Base-by-base conservation (phyloP, 2,888 invertebrate species). In the Agriopis marginaria region DNA sequence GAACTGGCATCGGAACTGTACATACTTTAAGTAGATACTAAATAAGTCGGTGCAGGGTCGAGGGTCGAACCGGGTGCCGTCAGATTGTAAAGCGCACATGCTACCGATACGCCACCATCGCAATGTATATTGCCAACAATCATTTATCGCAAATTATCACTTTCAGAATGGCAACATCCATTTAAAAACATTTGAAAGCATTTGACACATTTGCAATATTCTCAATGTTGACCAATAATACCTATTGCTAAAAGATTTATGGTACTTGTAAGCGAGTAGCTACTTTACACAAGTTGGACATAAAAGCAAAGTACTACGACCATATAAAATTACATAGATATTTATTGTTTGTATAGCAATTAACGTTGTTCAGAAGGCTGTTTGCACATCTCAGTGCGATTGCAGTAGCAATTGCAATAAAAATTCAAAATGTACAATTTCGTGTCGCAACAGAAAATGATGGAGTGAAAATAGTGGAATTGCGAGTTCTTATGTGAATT, bases 331-430 rank as follows among this genome's bases (percentile, higher is more conserved):
- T 45, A 69, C 64, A 59, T 45, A 45, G 11, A 10, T 62, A 45
- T 62, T 62, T 62, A 54, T 47, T 68, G 56, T 69, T 69, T 65
- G 69, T 64, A 47, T 65, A 56, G 64, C 69, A 45, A 65, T 69
- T 69, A 69, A 60, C 12, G 45, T 32, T 50, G 50, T 55, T 42
- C n/a, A 60, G 23, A 60, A 42, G 23, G 45, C 42, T 59, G 63
- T 63, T 54, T 65, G 56, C 47, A 65, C 55, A 69, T 39, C 50
- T n/a, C 8, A 10, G 40, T 47, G 58, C 6, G 10, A 60, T 68
- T 68, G 64, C 63, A 55, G 60, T 64, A 59, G 62, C 56, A 9
- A 10, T 47, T 53, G 63, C 53, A 49, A 64, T 64, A 55, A 64
- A 68, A 54, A 39, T 23, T 14, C 49, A 7, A 63, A 64, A 45